Evolutionary conservation across 2,888 invertebrate species (phyloP), one percentile per base, ranked within the genome.

Genomic region (Lasioglossum morio): DNA sequence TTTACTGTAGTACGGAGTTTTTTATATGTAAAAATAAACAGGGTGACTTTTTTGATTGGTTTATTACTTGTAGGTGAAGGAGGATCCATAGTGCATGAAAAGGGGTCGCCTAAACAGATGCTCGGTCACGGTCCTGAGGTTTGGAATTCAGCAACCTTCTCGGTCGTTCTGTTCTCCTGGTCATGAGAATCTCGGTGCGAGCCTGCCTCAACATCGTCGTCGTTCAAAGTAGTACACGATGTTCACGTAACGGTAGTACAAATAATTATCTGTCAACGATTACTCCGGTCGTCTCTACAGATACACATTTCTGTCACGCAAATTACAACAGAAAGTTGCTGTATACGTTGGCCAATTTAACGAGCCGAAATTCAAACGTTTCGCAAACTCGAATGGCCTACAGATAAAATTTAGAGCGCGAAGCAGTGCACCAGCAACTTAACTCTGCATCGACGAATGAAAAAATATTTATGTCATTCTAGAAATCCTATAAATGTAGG

Each of bases 141-240:
- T 70, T 69, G 72, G 34, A 4, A 30, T 19, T 30, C 43, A 66
- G 57, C 37, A 37, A 74, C 78, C 60, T 88, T 79, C 87, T 80
- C 73, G 66, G 14, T 34, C n/a, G 48, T 88, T 84, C 91, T 93
- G 91, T 46, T 85, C 84, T 86, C 93, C 93, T 90, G 90, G 77
- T 92, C 57, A 66, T 27, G 43, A 87, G 90, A 91, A 91, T 92
- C 92, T 92, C 92, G 84, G 89, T 85, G 91, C 93, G 93, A 94
- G 92, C 92, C 92, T 94, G 92, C 91, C 92, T 89, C 90, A 93
- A 93, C 89, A 88, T 87, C 87, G 86, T 87, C 87, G 86, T 77
- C 80, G 83, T 86, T 87, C 84, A 87, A 76, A 34, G 34, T 81
- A 84, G 85, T 10, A 34, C 34, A 34, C 34, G 19, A 66, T 34